Percentiles rank a stretch among this genome's conserved stretches.
Conservation (phyloP, 2,113 vertebrate species). For the Hyaena hyaena region DNA sequence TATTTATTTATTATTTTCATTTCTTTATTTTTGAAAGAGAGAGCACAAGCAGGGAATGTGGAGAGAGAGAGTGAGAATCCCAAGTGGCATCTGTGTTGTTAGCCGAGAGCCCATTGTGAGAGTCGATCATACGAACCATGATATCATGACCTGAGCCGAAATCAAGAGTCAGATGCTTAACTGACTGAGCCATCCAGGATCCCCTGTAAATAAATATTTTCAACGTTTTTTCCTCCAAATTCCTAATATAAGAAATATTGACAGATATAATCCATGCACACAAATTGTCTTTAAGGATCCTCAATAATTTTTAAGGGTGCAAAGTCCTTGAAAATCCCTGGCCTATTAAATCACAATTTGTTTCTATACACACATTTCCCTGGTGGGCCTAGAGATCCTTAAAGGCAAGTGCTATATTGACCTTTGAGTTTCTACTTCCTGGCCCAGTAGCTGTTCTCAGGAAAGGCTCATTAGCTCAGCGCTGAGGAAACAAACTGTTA, state of each 20-base stretch:
- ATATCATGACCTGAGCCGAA: too few relatives aligned
- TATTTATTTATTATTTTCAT: too few relatives aligned
- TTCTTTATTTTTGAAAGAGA: too few relatives aligned
- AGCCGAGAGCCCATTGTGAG: too few relatives aligned
- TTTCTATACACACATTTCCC: neutral
- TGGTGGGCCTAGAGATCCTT: neutral
- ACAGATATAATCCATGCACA: neutral
- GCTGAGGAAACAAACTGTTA: neutral
- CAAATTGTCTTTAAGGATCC: neutral
- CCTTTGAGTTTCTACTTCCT: neutral
- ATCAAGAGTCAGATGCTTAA: too few relatives aligned
- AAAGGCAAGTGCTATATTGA: neutral
- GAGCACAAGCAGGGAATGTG: too few relatives aligned
- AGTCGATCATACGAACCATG: too few relatives aligned
- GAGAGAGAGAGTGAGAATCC: too few relatives aligned
- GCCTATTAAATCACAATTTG: neutral
- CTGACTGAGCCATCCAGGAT: too few relatives aligned
- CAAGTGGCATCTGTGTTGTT: too few relatives aligned
- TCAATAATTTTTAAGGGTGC: neutral
- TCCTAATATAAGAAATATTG: neutral
- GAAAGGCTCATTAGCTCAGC: neutral
- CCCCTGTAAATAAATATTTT: neutral
- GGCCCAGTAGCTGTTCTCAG: neutral
- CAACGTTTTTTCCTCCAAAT: neutral
- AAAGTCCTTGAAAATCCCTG: neutral